Conservation (phyloP, 2,113 vertebrate genomes). For the Poecilia latipinna region DNA sequence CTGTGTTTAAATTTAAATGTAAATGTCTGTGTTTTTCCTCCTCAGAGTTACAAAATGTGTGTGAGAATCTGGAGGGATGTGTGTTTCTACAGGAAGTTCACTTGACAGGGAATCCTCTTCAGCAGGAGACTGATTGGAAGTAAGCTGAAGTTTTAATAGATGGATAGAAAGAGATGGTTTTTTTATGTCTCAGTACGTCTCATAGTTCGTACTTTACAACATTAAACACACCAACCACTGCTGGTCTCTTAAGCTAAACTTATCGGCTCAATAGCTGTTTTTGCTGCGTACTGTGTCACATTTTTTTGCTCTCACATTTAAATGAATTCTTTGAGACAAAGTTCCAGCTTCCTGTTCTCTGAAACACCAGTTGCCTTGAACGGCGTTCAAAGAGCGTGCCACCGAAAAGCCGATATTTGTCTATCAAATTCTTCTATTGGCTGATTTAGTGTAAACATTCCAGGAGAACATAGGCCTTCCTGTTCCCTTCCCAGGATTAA, state of each 20-base stretch:
- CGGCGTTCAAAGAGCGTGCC: slow-evolving; percentile 53
- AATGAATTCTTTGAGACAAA: slow-evolving; percentile 4
- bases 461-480: slow-evolving; percentile 70
- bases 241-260: background rate
- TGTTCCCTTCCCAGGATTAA: slow-evolving; percentile 59
- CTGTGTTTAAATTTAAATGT: background rate
- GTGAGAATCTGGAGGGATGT: slow-evolving; percentile 81
- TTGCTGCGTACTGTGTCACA: background rate
- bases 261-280: background rate
- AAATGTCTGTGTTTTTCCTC: slow-evolving; percentile 5
- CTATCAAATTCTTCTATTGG: slow-evolving; percentile 45
- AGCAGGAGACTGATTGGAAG: slow-evolving; percentile 89
- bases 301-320: background rate
- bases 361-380: slow-evolving; percentile 29
- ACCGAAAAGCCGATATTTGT: slow-evolving; percentile 42
- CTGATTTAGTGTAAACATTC: slow-evolving; percentile 75
- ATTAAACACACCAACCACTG: background rate
- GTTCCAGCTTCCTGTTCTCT: slow-evolving; percentile 29
- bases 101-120: slow-evolving; percentile 87
- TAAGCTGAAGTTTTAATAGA: slow-evolving; percentile 64
- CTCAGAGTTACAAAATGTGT: slow-evolving; percentile 82
- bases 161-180: background rate
- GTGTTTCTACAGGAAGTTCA: slow-evolving; percentile 79
- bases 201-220: background rate
- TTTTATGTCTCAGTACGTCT: background rate